Evolutionary conservation across 2,888 invertebrate species (phyloP).

Genomic region (Thecophora atra): DNA sequence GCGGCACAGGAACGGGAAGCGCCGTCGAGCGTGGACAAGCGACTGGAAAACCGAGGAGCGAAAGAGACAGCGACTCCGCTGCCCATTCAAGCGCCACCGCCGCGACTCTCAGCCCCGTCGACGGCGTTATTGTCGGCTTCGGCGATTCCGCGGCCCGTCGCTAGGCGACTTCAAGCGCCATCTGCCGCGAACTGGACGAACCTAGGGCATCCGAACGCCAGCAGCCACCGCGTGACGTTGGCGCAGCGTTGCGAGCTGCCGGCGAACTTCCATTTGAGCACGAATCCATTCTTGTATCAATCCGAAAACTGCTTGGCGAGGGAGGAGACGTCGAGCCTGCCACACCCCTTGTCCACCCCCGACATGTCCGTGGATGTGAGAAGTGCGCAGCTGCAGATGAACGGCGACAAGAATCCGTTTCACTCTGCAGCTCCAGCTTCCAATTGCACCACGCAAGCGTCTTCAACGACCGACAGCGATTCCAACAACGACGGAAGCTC

Average conservation of each 20-base stretch:
- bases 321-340: constrained; percentile 39
- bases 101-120: constrained; percentile 51
- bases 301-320: constrained; percentile 40
- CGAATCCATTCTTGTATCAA: constrained; percentile 61
- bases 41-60: constrained; percentile 39
- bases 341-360: constrained; percentile 32
- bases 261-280: constrained; percentile 57
- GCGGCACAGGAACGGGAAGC: too few relatives aligned
- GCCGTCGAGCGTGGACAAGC: constrained; percentile 31
- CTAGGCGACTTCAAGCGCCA: constrained; percentile 58
- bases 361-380: neutral
- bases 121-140: constrained; percentile 49
- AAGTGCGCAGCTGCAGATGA: neutral
- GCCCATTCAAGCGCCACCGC: constrained; percentile 54
- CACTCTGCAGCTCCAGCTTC: constrained; percentile 37
- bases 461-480: constrained; percentile 24
- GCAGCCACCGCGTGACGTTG: neutral
- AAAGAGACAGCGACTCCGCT: constrained; percentile 47
- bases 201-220: neutral
- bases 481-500: neutral
- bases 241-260: constrained; percentile 38
- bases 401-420: constrained; percentile 53
- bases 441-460: constrained; percentile 12
- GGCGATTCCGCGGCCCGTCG: constrained; percentile 62
- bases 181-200: neutral